Conservation (phyloP, 2,888 invertebrate species). For the Leptinotarsa peninsularis region DNA sequence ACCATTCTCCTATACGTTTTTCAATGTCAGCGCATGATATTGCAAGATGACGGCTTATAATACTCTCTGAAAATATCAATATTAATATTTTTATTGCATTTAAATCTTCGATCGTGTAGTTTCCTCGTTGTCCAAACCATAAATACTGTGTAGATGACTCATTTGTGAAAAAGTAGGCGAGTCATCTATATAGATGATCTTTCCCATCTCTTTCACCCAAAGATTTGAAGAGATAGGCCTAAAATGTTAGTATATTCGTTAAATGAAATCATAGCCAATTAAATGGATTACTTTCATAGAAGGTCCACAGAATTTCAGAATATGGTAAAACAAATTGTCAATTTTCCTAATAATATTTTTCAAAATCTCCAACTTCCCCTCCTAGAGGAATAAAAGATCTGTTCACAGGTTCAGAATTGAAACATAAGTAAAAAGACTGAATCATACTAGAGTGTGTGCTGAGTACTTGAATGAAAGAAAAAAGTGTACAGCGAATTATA, state of each 20-base stretch:
- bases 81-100: not conserved
- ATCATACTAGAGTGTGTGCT: no score
- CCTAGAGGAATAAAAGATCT: no score
- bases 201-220: constrained; percentile 4
- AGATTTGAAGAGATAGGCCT: not conserved
- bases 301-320: not conserved
- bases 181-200: constrained; percentile 15
- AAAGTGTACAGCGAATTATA: not conserved
- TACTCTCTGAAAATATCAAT: not conserved
- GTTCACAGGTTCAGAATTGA: no score
- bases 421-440: no score
- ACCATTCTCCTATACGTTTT: not conserved
- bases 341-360: no score
- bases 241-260: not conserved
- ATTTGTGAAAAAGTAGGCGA: not conserved
- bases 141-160: constrained; percentile 2
- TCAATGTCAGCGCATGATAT: not conserved
- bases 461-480: not conserved
- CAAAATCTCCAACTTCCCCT: no score
- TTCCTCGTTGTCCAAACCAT: constrained; percentile 4
- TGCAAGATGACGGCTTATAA: not conserved
- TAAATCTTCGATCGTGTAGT: not conserved
- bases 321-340: not conserved
- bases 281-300: not conserved
- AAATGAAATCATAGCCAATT: not conserved